Base-by-base conservation (phyloP, 2,113 vertebrate species). In the Nannospalax galili region DNA sequence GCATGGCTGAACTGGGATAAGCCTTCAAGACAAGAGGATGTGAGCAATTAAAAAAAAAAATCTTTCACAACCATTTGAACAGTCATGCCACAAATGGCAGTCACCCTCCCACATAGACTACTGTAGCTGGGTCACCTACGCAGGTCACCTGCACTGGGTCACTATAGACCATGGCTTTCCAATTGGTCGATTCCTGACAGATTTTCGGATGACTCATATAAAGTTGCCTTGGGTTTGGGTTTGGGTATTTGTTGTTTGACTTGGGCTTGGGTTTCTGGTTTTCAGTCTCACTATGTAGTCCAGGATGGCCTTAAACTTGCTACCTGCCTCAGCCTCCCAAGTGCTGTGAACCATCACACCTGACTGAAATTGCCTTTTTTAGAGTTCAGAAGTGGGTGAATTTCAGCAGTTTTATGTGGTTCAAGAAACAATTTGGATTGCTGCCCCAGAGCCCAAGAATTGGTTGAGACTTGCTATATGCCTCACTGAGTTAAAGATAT, bases 391-490 rank as follows among this genome's bases (percentile, higher is more conserved):
- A 28, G 3, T 3, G 14, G 32, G 82, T 20, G 56, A 1, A 48
- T 1, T 19, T 11, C 1, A 2, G 28, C 2, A 17, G 1, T 60
- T 75, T 15, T 32, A 0, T 0, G 4, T 2, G 16, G n/a, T 8
- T 60, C 56, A 7, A n/a, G 42, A 0, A 24, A 17, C 60, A 35
- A 0, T 75, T 75, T 24, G 11, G 26, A 37, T 28, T n/a, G 3
- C 7, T 28, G 6, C 32, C 52, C 78, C 72, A 2, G 7, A 91
- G 84, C 3, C 0, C 79, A n/a, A 58, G 70, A 37, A 67, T 56
- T 8, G 1, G 35, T 1, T 4, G 52, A 45, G 65, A 30, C 35
- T 28, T 35, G 3, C 15, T 3, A 0, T 3, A 40, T n/a, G 17
- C 42, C n/a, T 22, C 12, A 62, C 91, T 32, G 1, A 2, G 2